Evolutionary conservation across 2,888 invertebrate genomes (phyloP).

Genomic region (Phanerotoma sp.): DNA sequence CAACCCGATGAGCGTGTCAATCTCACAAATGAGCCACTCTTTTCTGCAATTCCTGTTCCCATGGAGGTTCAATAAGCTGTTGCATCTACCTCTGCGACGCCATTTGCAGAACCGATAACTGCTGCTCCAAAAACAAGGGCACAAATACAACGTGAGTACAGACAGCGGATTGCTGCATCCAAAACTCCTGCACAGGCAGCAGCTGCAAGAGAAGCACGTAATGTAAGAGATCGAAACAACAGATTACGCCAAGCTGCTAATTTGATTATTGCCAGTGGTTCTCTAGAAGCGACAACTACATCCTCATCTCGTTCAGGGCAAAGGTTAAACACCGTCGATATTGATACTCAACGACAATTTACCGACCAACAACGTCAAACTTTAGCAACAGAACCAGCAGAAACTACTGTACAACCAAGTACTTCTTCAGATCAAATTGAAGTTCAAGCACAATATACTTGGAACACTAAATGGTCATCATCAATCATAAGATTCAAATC

Average conservation of each 20-base stretch:
- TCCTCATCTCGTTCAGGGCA: constrained; percentile 34
- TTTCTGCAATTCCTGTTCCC: no score
- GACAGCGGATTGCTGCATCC: constrained; percentile 43
- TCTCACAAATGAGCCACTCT: no score
- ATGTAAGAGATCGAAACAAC: constrained; percentile 38
- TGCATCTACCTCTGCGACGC: no score
- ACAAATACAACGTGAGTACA: constrained; percentile 41
- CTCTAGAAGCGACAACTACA: background rate
- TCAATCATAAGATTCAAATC: constrained; percentile 37
- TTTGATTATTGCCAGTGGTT: constrained; percentile 21
- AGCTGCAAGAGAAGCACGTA: constrained; percentile 35
- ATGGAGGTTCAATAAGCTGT: no score
- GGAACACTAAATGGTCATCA: constrained; percentile 43
- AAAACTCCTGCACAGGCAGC: constrained; percentile 40
- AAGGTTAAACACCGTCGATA: constrained; percentile 33
- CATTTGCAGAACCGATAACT: no score
- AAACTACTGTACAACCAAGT: constrained; percentile 25
- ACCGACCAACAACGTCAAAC: constrained; percentile 35
- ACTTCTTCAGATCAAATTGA: constrained; percentile 30
- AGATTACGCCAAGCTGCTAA: constrained; percentile 43
- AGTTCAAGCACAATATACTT: constrained; percentile 37
- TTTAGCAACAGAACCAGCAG: constrained; percentile 29
- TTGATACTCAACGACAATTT: constrained; percentile 33
- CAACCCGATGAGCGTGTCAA: no score
- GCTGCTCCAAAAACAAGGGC: no score